Evolutionary conservation across 2,888 invertebrate species (phyloP).

Genomic region (Bhutanitis thaidina): DNA sequence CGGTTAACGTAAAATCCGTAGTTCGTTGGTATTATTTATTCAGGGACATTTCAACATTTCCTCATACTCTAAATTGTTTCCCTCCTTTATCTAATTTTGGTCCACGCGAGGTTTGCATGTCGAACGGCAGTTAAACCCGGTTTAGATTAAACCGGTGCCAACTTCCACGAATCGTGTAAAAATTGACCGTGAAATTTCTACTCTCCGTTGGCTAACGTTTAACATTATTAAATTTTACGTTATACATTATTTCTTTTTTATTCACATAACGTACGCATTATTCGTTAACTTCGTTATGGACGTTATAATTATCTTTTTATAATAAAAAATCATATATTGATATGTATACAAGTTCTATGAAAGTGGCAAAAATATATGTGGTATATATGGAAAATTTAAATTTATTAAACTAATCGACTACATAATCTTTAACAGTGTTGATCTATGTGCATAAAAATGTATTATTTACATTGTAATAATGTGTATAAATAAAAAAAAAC

Average conservation of each 20-base stretch:
- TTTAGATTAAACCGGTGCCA: constrained; percentile 73
- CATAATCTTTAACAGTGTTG: no score
- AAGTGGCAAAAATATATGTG: no score
- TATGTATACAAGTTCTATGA: no score
- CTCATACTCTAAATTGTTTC: constrained; percentile 43
- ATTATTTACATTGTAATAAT: no score
- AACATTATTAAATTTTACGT: constrained; percentile 40
- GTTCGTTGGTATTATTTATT: constrained; percentile 25
- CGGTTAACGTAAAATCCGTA: not conserved
- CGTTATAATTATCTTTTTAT: no score
- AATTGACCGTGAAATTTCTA: constrained; percentile 76
- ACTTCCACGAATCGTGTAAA: constrained; percentile 72
- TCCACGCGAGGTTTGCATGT: constrained; percentile 50
- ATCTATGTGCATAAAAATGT: no score
- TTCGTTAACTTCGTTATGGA: no score
- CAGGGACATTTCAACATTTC: constrained; percentile 40
- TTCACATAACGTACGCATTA: not conserved
- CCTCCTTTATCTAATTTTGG: constrained; percentile 50
- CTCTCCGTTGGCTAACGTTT: constrained; percentile 55
- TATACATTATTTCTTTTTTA: constrained; percentile 17
- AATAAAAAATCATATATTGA: no score
- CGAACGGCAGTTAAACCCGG: constrained; percentile 52
- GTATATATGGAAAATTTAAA: no score
- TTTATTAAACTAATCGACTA: no score
- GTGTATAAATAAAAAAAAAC: no score